Conservation (phyloP, 2,113 vertebrate species). For the Oxygymnocypris stewartii region DNA sequence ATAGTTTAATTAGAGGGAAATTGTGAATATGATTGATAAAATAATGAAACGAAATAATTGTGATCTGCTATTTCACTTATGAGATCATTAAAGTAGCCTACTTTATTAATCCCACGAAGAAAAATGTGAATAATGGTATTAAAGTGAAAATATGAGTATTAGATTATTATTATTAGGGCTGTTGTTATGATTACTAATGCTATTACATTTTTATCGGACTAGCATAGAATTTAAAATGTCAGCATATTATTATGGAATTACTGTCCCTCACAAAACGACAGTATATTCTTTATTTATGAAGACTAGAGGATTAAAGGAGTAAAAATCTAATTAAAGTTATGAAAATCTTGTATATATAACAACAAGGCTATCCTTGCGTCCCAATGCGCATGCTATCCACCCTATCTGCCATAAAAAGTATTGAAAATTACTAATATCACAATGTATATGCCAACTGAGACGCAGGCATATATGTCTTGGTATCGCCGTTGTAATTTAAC, state of each 20-base stretch:
- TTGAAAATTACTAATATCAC: too few relatives aligned
- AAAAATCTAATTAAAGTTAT: not conserved
- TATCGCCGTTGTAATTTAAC: not conserved
- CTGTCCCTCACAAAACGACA: not conserved
- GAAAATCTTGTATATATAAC: not conserved
- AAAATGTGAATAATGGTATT: too few relatives aligned
- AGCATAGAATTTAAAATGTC: not conserved
- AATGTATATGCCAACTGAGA: too few relatives aligned
- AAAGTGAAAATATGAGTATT: too few relatives aligned
- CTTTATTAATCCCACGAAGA: not conserved
- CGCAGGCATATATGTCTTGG: not conserved
- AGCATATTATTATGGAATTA: not conserved
- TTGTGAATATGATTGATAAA: not conserved
- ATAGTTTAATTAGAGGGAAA: not conserved
- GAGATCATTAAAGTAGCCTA: not conserved
- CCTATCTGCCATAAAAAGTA: too few relatives aligned
- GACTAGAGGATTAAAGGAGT: not conserved
- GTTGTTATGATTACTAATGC: too few relatives aligned
- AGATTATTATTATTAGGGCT: too few relatives aligned
- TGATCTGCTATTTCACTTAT: not conserved
- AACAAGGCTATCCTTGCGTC: too few relatives aligned
- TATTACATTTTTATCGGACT: too few relatives aligned
- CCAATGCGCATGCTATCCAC: too few relatives aligned
- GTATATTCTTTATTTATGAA: not conserved
- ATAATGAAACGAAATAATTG: not conserved